phyloP scores from a whole-genome alignment of 2,888 invertebrate genomes.

The Leptinotarsa rubiginosa region DNA sequence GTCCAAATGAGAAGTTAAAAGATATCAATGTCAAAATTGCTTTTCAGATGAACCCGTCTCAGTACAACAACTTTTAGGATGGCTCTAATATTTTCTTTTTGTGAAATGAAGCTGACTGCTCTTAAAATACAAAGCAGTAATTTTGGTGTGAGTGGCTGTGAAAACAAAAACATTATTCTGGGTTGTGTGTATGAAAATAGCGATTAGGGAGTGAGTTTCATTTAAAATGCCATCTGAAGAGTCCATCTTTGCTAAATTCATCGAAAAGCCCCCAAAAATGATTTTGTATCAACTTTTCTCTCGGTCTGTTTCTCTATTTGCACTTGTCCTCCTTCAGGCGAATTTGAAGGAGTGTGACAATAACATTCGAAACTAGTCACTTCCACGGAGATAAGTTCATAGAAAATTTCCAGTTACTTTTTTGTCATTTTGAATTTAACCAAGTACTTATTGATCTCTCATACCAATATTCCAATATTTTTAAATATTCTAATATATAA shows the following conservation, averaged over 20 bases:
- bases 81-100: conserved; percentile 39
- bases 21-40: neutral
- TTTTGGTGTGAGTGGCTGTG: conserved; percentile 65
- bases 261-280: neutral
- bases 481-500: no score
- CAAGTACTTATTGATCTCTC: neutral
- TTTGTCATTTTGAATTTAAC: conserved; percentile 33
- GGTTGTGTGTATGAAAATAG: conserved; percentile 59
- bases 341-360: conserved; percentile 34
- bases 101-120: conserved; percentile 61
- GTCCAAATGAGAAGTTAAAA: no score
- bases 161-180: conserved; percentile 57
- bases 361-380: conserved; percentile 18
- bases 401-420: conserved; percentile 10
- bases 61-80: conserved; percentile 25
- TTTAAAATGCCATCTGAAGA: conserved; percentile 56
- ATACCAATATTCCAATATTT: no score
- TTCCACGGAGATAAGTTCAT: conserved; percentile 3
- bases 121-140: conserved; percentile 58
- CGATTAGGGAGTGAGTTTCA: conserved; percentile 52
- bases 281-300: conserved; percentile 3
- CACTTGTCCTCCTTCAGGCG: conserved; percentile 37
- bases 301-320: conserved; percentile 7
- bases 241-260: conserved; percentile 30
- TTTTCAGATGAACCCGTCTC: neutral